These are phyloP conservation scores for Cettia cetti DNA, from an alignment of 2,113 vertebrate genomes.

Conservation along the genomic window DNA sequence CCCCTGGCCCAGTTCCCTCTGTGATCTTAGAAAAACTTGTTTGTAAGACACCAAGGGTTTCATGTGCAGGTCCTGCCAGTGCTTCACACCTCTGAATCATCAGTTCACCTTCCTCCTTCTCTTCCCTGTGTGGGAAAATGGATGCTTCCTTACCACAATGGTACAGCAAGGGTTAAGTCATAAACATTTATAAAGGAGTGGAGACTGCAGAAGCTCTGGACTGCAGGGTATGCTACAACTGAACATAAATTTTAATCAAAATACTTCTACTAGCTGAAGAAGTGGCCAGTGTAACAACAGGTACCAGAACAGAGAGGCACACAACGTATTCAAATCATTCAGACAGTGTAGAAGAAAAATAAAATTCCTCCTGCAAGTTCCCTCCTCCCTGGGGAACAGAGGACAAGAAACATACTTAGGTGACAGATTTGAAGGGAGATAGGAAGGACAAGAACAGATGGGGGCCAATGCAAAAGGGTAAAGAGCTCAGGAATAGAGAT, in stretches of 20 bases:
- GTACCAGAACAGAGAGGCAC: neutral
- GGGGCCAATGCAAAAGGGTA: neutral
- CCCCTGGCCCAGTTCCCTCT: neutral
- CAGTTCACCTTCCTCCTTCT: neutral
- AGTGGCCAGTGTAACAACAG: neutral
- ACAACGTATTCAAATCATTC: neutral
- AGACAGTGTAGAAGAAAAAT: fast-evolving
- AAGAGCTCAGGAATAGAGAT: neutral
- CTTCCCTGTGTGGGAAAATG: neutral
- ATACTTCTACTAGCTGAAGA: neutral
- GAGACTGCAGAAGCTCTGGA: neutral
- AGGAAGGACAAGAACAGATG: neutral
- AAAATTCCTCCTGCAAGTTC: neutral
- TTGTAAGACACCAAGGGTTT: neutral
- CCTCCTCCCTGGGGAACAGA: neutral
- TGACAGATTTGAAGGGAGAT: neutral
- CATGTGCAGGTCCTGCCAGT: neutral
- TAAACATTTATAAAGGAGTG: neutral
- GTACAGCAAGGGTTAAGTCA: neutral
- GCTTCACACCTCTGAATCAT: neutral
- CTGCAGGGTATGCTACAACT: neutral
- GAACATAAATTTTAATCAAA: constrained; percentile 25
- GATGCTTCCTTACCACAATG: neutral
- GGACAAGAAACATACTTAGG: neutral
- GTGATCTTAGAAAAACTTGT: neutral